Conservation (phyloP, 1,140 invertebrate species). For the Glossosoma conforme region DNA sequence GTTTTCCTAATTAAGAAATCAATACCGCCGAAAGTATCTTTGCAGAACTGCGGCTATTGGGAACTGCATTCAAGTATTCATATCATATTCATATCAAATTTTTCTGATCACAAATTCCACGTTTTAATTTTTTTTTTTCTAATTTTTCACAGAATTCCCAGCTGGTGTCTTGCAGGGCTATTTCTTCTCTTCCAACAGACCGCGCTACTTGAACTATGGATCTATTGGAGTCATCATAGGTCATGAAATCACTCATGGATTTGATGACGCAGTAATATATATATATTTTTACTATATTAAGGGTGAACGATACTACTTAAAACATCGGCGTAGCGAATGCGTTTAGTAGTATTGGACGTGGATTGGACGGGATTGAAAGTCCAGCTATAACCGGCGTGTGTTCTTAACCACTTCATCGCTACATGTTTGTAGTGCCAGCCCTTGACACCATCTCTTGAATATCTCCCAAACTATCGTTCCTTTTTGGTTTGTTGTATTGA, state of each 20-base stretch:
- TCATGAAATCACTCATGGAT: slow-evolving; percentile 90
- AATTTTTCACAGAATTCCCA: slow-evolving; percentile 70
- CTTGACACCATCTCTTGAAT: no score
- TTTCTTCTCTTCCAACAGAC: slow-evolving; percentile 78
- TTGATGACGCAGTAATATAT: slow-evolving; percentile 69
- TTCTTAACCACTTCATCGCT: no score
- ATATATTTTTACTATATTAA: neutral
- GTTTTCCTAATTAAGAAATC: no score
- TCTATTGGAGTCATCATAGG: slow-evolving; percentile 89
- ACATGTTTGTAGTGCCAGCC: no score
- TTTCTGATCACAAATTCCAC: neutral
- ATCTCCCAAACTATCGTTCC: no score
- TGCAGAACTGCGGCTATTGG: neutral
- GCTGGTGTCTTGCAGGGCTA: slow-evolving; percentile 85
- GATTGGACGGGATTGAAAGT: no score
- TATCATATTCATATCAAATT: neutral
- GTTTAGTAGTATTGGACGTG: no score
- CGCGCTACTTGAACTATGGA: slow-evolving; percentile 87
- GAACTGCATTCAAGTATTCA: neutral
- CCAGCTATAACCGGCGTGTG: no score
- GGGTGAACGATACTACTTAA: no score
- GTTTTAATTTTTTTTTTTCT: neutral
- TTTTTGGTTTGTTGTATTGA: no score
- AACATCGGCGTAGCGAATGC: no score
- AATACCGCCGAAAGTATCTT: no score